Evolutionary conservation across 2,888 invertebrate genomes (phyloP).

Genomic region (Iselma pallidipennis): DNA sequence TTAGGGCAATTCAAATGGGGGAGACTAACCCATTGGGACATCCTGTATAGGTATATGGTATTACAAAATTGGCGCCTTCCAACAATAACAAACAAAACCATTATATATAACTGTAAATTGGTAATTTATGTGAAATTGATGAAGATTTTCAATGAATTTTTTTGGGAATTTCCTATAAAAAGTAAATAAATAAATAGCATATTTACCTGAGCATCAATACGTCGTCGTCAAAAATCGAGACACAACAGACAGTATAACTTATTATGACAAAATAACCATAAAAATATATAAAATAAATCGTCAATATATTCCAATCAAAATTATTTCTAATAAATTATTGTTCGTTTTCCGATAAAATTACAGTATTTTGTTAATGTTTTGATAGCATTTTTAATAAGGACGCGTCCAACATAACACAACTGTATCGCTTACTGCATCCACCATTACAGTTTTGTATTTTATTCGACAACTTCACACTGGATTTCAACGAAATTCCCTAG

Average conservation of each 20-base stretch:
- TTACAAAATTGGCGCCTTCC: background rate
- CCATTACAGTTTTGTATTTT: constrained; percentile 20
- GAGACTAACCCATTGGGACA: background rate
- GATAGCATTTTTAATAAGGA: constrained; percentile 35
- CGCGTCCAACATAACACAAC: constrained; percentile 41
- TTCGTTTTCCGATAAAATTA: background rate
- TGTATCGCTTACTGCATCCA: constrained; percentile 11
- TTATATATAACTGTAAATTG: background rate
- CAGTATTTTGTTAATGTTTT: constrained; percentile 15
- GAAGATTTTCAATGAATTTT: background rate
- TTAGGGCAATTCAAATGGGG: background rate
- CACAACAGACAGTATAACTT: constrained; percentile 8
- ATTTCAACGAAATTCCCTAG: constrained; percentile 4
- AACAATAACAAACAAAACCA: background rate
- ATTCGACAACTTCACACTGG: constrained; percentile 2
- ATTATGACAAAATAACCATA: background rate
- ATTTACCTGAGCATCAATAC: constrained; percentile 38
- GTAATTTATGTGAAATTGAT: too few relatives aligned
- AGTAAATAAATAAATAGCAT: background rate
- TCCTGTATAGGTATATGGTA: background rate
- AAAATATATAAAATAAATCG: constrained; percentile 14
- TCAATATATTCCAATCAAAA: constrained; percentile 3
- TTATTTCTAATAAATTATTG: constrained; percentile 6
- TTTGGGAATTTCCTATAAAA: background rate
- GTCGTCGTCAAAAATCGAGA: constrained; percentile 5